A percentile compares a stretch with the other conserved stretches of the same genome.
Conservation (phyloP, 2,888 invertebrate genomes). For the Xanthorhoe designata region DNA sequence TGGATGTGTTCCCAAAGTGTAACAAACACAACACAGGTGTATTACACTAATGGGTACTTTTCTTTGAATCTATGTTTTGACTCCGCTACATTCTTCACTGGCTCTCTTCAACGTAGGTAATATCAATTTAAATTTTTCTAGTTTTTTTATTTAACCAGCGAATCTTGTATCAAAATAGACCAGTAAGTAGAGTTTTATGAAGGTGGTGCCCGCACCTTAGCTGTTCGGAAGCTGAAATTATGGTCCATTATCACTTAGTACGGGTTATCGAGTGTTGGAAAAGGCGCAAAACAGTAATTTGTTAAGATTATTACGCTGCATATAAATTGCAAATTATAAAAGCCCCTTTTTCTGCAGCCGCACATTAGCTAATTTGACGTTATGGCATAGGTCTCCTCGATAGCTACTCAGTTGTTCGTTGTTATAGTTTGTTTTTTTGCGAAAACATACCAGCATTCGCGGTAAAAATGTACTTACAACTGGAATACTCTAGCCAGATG, state of each 20-base stretch:
- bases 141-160: neutral
- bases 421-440: neutral
- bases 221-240: constrained; percentile 40
- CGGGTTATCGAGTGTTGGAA: constrained; percentile 31
- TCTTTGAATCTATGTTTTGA: neutral
- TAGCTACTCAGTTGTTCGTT: neutral
- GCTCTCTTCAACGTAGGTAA: neutral
- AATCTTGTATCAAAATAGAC: neutral
- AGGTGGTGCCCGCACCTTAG: constrained; percentile 18
- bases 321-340: constrained; percentile 49
- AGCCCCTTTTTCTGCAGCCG: constrained; percentile 36
- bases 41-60: neutral
- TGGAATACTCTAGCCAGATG: constrained; percentile 36
- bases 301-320: constrained; percentile 47
- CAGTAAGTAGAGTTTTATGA: constrained; percentile 1
- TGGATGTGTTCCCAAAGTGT: no score
- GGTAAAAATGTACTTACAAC: neutral
- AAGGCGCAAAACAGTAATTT: constrained; percentile 43
- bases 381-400: neutral
- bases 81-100: neutral
- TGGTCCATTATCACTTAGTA: constrained; percentile 45
- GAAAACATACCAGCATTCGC: neutral
- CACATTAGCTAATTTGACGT: constrained; percentile 32
- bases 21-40: no score
- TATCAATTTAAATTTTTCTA: neutral